phyloP scores from a whole-genome alignment of 2,113 vertebrate species.

The Taxidea taxus region DNA sequence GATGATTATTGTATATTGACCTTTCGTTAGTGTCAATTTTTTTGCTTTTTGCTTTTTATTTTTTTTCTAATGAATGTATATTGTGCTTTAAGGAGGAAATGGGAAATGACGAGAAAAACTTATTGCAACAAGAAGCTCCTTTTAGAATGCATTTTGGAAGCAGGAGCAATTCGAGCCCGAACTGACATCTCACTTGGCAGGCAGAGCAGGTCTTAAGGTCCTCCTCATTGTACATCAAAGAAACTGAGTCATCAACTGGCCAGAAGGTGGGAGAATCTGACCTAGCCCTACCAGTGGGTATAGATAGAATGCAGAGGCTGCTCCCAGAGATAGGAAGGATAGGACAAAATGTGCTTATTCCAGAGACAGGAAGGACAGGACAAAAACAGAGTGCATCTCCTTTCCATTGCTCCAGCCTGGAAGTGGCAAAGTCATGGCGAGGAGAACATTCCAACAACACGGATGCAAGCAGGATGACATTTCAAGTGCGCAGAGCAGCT shows the following conservation, averaged over 20 bases:
- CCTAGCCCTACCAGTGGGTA: neutral
- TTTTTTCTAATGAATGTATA: slow-evolving; percentile 24
- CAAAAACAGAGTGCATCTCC: slow-evolving; percentile 45
- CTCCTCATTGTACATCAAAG: neutral
- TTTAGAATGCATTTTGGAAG: neutral
- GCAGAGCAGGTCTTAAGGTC: neutral
- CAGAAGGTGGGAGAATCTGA: neutral
- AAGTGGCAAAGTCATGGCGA: slow-evolving; percentile 45
- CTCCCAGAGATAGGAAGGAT: neutral
- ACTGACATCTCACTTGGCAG: neutral
- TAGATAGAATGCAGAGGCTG: neutral
- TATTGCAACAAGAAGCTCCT: slow-evolving; percentile 28
- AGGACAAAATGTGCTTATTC: slow-evolving; percentile 70
- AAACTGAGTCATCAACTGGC: slow-evolving; percentile 16
- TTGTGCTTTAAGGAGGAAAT: neutral
- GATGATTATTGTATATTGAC: neutral
- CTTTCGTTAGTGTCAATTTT: neutral
- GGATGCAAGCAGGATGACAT: slow-evolving; percentile 67
- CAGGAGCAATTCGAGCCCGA: neutral
- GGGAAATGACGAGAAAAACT: neutral
- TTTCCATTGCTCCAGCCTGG: slow-evolving; percentile 55
- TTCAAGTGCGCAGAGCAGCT: slow-evolving; percentile 72
- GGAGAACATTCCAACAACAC: slow-evolving; percentile 56
- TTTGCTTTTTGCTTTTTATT: neutral
- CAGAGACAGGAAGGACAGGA: slow-evolving; percentile 33